Evolutionary conservation across 2,113 vertebrate species (phyloP), one percentile per base, ranked within the genome.

Genomic region (Calidris pugnax): DNA sequence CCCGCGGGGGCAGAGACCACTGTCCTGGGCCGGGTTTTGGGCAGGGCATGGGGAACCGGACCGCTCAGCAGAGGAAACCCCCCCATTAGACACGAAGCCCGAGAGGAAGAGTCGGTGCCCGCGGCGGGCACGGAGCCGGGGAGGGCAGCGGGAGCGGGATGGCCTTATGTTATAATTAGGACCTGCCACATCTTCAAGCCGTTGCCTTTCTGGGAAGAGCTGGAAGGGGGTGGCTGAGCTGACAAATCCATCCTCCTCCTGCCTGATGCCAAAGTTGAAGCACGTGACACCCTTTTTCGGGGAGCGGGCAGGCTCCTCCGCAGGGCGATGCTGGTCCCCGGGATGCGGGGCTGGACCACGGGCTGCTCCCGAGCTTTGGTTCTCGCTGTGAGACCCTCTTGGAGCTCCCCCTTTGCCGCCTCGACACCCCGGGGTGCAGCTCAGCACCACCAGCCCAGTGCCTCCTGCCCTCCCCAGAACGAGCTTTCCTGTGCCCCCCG

Each of bases 201-300:
- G 50, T 51, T 72, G 90, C 86, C 89, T 94, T 95, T 78, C 96
- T 90, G 94, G 95, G 96, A 97, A 96, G 95, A 93, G 94, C 89
- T 86, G 93, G 89, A 95, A 92, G 95, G 95, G 94, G 96, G 96
- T 95, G 96, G 93, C 94, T 96, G 96, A 96, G 95, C 93, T 95
- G 93, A 91, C 95, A 96, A 86, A 97, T 87, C 83, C 96, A 90
- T 95, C 95, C 95, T 95, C 96, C 95, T 95, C 85, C 90, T 92
- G 90, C 88, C 89, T 96, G 94, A 73, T 95, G 90, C 93, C 95
- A 95, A 95, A 96, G 93, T 92, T 95, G 93, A 84, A 71, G 91
- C 95, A 93, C 83, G 80, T 95, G 96, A 97, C 27, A 21, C 82
- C 81, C 35, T 67, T 96, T 96, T 92, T 86, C 0, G 68, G 93